Conservation (phyloP, 2,797 vertebrate genomes). For the Alectoris magna region DNA sequence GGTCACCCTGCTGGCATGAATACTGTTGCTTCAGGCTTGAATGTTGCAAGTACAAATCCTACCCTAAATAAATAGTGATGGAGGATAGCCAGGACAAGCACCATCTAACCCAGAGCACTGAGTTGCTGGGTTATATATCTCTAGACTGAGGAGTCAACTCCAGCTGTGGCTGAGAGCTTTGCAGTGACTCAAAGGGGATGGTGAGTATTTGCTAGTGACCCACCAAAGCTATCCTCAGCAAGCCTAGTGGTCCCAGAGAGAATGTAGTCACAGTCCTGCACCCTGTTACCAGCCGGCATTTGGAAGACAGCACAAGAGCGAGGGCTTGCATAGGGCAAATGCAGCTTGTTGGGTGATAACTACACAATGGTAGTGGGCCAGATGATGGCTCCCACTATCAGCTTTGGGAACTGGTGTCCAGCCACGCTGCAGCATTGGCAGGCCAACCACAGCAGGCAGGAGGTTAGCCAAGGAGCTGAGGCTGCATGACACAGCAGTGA, state of each 20-base stretch:
- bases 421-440: not conserved
- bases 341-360: not conserved
- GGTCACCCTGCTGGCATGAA: not conserved
- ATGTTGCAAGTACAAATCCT: not conserved
- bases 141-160: not conserved
- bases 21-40: not conserved
- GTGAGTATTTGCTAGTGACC: no score
- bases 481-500: accelerated
- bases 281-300: not conserved
- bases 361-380: not conserved
- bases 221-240: not conserved
- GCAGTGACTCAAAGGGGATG: not conserved
- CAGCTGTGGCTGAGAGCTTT: not conserved
- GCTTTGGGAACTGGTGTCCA: not conserved
- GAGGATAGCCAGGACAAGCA: not conserved
- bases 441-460: not conserved
- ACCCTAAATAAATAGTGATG: not conserved
- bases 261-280: not conserved
- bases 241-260: not conserved
- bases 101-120: not conserved
- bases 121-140: not conserved
- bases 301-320: not conserved
- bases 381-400: not conserved
- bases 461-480: not conserved
- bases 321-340: not conserved